Percentiles rank a stretch among this genome's conserved stretches.
phyloP scores from a whole-genome alignment of 2,888 invertebrate species.

The Rhagium mordax region DNA sequence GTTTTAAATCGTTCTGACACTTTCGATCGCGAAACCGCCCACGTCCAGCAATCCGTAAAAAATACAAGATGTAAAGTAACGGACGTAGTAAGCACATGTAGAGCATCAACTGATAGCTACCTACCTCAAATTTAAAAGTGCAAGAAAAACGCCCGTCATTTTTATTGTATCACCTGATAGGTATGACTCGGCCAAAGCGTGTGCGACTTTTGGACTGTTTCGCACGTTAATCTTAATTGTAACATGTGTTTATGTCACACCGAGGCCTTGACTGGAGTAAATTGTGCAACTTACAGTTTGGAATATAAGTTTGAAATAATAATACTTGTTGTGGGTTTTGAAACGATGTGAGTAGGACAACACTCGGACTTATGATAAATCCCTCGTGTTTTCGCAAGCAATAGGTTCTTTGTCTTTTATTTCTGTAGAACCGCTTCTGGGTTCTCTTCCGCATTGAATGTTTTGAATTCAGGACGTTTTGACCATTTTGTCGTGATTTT shows the following conservation, averaged over 20 bases:
- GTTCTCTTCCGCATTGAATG: no score
- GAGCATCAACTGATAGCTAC: neutral
- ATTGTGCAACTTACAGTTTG: constrained; percentile 2
- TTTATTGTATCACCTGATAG: neutral
- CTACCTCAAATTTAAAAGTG: no score
- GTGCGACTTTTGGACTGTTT: neutral
- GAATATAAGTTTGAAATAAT: neutral
- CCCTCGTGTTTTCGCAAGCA: no score
- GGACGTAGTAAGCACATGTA: neutral
- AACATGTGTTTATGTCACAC: constrained; percentile 3
- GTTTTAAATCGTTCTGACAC: neutral
- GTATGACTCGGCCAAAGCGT: no score
- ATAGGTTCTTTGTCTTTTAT: no score
- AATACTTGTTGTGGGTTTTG: no score
- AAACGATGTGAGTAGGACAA: no score
- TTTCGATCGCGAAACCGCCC: constrained; percentile 4
- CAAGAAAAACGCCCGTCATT: neutral
- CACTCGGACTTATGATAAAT: no score
- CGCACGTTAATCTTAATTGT: neutral
- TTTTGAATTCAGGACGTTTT: no score
- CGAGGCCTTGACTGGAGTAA: constrained; percentile 2
- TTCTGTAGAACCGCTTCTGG: no score
- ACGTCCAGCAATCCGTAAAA: neutral
- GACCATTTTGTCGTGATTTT: no score
- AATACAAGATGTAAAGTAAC: neutral